These are phyloP conservation scores for Xestobium rufovillosum DNA, from an alignment of 2,888 invertebrate species.

Conservation along the genomic window DNA sequence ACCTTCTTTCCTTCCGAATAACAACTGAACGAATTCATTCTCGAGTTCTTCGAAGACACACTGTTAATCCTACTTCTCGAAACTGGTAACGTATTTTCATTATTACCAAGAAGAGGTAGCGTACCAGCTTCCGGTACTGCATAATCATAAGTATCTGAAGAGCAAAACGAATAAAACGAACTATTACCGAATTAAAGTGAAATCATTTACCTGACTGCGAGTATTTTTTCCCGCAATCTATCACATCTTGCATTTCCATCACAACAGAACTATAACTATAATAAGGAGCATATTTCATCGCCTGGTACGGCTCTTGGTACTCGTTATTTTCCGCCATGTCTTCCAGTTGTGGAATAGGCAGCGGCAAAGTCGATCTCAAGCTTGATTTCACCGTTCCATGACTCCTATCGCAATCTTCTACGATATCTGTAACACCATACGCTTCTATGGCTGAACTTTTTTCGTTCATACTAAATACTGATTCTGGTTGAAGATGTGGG, in stretches of 20 bases:
- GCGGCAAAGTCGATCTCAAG: conserved; percentile 46
- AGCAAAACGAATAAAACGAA: conserved; percentile 6
- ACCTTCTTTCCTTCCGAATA: conserved; percentile 49
- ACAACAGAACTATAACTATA: conserved; percentile 69
- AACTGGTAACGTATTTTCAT: conserved; percentile 41
- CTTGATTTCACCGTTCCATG: conserved; percentile 46
- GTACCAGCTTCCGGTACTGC: conserved; percentile 70
- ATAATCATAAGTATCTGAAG: conserved; percentile 66
- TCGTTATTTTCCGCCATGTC: conserved; percentile 59
- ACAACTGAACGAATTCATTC: conserved; percentile 42
- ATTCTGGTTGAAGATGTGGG: conserved; percentile 44
- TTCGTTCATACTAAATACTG: conserved; percentile 43
- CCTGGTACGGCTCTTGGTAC: conserved; percentile 75
- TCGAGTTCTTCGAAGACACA: conserved; percentile 35
- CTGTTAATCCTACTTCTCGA: conserved; percentile 41
- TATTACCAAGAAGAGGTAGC: conserved; percentile 55
- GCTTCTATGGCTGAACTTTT: conserved; percentile 48
- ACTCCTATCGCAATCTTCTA: conserved; percentile 53
- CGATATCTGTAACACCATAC: conserved; percentile 51
- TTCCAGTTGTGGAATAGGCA: conserved; percentile 49
- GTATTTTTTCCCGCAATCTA: conserved; percentile 27
- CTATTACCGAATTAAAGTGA: too few relatives aligned
- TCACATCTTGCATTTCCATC: conserved; percentile 67
- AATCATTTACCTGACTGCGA: too few relatives aligned
- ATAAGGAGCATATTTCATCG: conserved; percentile 66